Conservation (phyloP, 1,140 invertebrate genomes). For the Planococcus citri region DNA sequence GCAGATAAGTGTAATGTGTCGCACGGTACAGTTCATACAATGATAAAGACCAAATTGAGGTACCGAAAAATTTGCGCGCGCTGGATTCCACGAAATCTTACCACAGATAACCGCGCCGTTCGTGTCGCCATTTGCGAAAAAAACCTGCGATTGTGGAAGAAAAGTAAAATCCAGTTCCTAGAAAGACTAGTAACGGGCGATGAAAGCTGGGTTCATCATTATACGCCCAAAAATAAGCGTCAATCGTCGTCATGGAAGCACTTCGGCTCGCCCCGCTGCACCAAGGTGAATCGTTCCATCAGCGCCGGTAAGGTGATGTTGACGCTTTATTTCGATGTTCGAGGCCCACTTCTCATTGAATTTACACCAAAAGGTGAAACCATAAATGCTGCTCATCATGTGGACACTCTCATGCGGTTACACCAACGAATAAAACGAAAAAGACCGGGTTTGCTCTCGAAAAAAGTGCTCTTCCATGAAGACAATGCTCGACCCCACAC, state of each 20-base stretch:
- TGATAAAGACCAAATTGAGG: no score
- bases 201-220: conserved; percentile 33
- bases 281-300: conserved; percentile 28
- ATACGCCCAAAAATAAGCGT: conserved; percentile 32
- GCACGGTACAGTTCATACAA: no score
- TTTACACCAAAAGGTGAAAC: conserved; percentile 27
- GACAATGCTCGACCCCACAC: conserved; percentile 25
- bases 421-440: background rate
- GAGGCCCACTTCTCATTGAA: conserved; percentile 26
- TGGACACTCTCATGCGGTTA: conserved; percentile 24
- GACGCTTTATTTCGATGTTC: conserved; percentile 28
- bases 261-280: conserved; percentile 25
- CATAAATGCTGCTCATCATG: conserved; percentile 28
- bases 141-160: background rate
- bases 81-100: conserved; percentile 17
- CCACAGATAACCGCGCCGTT: background rate
- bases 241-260: conserved; percentile 27
- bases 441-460: background rate
- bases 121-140: background rate
- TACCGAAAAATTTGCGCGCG: conserved; percentile 22
- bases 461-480: conserved; percentile 21
- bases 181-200: conserved; percentile 30
- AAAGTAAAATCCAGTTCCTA: background rate
- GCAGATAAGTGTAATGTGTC: no score
- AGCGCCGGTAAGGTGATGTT: conserved; percentile 30